Evolutionary conservation across 2,113 vertebrate species (phyloP).

Genomic region (Myxocyprinus asiaticus): DNA sequence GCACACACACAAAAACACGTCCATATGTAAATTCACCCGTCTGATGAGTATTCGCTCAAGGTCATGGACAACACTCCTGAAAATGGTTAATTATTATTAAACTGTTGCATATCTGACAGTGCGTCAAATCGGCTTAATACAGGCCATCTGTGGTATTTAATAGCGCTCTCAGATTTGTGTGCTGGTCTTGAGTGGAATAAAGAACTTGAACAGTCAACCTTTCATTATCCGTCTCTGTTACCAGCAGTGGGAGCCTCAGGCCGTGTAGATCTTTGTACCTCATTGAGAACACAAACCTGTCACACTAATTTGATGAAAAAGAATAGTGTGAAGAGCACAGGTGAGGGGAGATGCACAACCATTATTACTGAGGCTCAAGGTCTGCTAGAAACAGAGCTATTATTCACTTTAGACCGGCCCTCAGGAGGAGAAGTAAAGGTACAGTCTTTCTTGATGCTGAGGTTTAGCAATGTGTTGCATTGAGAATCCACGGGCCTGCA

Average conservation of each 20-base stretch:
- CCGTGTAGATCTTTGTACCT: conserved; percentile 11
- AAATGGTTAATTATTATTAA: conserved; percentile 35
- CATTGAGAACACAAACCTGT: not conserved
- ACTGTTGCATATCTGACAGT: conserved; percentile 18
- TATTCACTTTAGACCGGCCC: not conserved
- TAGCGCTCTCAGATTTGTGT: not conserved
- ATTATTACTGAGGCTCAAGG: not conserved
- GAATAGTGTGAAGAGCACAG: conserved; percentile 2
- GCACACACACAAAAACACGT: not conserved
- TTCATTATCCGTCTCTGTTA: conserved; percentile 13
- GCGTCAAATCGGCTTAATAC: conserved; percentile 8
- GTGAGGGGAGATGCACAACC: not conserved
- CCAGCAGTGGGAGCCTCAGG: not conserved
- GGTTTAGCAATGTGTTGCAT: not conserved
- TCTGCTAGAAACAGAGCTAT: not conserved
- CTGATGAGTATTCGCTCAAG: conserved; percentile 24
- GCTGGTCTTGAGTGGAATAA: conserved; percentile 12
- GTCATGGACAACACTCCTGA: conserved; percentile 14
- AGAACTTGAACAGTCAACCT: not conserved
- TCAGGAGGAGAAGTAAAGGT: not conserved
- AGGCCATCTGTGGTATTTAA: conserved; percentile 18
- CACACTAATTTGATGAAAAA: conserved; percentile 25
- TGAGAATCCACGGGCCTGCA: not conserved
- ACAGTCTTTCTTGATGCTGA: no score
- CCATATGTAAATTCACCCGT: conserved; percentile 13